A percentile compares a stretch with the other conserved stretches of the same genome.
phyloP scores from a whole-genome alignment of 2,113 vertebrate genomes.

The Terrapene triunguis region DNA sequence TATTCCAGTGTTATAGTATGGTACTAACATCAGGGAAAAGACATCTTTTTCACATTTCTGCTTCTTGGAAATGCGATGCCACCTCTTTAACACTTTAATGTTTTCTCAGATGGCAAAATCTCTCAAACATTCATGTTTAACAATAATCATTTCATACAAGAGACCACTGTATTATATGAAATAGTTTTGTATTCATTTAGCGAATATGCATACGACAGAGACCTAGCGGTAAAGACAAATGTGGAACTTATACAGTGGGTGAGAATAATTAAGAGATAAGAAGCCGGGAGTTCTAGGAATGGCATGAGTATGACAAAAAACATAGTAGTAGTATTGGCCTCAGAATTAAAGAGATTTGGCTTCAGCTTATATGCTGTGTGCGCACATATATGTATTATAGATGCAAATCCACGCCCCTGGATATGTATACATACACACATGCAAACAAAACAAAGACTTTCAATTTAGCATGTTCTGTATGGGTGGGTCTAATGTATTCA shows the following conservation, averaged over 20 bases:
- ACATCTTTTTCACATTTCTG: conserved; percentile 43
- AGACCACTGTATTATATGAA: conserved; percentile 47
- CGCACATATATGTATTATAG: background rate
- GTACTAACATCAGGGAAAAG: conserved; percentile 15
- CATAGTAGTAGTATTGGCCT: conserved; percentile 42
- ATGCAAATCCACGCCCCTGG: background rate
- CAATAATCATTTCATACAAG: conserved; percentile 47
- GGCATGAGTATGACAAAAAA: background rate
- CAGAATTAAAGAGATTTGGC: conserved; percentile 58
- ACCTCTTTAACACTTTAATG: conserved; percentile 9
- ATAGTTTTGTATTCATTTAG: conserved; percentile 66
- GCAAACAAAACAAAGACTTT: conserved; percentile 5
- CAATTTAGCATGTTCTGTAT: conserved; percentile 23
- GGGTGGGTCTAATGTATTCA: background rate
- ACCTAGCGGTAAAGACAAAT: conserved; percentile 66
- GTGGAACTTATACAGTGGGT: conserved; percentile 30
- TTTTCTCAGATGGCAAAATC: conserved; percentile 41
- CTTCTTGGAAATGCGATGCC: conserved; percentile 27
- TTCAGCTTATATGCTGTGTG: conserved; percentile 26
- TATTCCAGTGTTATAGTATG: background rate
- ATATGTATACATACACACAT: background rate
- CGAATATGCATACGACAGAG: conserved; percentile 61
- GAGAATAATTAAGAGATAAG: conserved; percentile 21
- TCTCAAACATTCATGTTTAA: conserved; percentile 17
- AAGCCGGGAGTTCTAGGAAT: conserved; percentile 32